These are phyloP conservation scores for Paramuricea clavata DNA, from an alignment of 92 coral and sea anemone species.

Conservation along the genomic window DNA sequence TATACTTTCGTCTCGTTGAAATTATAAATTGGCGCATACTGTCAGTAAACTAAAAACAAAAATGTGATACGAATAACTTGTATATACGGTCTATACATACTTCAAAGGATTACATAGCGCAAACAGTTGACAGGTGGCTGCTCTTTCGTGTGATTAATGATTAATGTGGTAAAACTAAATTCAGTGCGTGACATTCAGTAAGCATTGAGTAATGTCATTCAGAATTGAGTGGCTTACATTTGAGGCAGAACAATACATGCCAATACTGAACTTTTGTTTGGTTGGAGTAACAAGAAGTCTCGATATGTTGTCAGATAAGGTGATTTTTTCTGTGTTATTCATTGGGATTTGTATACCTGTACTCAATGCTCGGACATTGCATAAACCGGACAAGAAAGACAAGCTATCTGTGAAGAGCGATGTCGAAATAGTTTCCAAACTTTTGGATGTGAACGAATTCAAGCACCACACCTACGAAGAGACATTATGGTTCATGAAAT, in stretches of 20 bases:
- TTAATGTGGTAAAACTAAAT: slow-evolving; percentile 31
- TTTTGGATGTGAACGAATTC: slow-evolving; percentile 77
- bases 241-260: slow-evolving; percentile 1
- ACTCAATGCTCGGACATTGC: slow-evolving; percentile 18
- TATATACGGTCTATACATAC: too few relatives aligned
- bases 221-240: neutral
- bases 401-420: slow-evolving; percentile 35
- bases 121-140: slow-evolving; percentile 27
- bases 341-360: slow-evolving; percentile 34
- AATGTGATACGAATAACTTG: too few relatives aligned
- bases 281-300: neutral
- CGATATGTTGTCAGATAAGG: neutral
- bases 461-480: slow-evolving; percentile 91
- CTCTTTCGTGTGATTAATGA: slow-evolving; percentile 15
- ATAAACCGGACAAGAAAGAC: neutral
- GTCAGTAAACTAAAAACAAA: too few relatives aligned
- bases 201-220: slow-evolving; percentile 6
- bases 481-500: slow-evolving; percentile 92
- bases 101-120: too few relatives aligned
- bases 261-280: neutral
- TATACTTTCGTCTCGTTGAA: too few relatives aligned
- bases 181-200: neutral
- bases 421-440: slow-evolving; percentile 50
- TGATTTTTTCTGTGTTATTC: slow-evolving; percentile 39
- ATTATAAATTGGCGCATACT: too few relatives aligned